A percentile compares a stretch with the other conserved stretches of the same genome.
Conservation (phyloP, 1,140 invertebrate genomes). For the Eulimnadia texana region DNA sequence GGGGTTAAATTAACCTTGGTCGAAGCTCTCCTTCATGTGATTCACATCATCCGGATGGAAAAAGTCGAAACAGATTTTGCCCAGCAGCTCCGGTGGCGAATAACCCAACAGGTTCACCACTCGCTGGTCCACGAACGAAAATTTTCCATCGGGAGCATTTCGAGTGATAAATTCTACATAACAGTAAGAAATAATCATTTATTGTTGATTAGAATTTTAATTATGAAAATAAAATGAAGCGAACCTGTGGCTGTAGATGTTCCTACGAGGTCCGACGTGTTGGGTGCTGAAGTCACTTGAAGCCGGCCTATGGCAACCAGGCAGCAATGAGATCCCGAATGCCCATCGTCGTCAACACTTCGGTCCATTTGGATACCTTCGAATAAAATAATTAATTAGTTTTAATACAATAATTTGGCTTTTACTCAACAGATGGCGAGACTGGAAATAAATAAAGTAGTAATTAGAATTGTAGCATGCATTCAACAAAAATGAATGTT, state of each 20-base stretch:
- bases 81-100: conserved; percentile 80
- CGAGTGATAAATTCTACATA: conserved; percentile 79
- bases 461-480: too few relatives aligned
- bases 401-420: too few relatives aligned
- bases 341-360: conserved; percentile 51
- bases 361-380: conserved; percentile 60
- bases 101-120: conserved; percentile 82
- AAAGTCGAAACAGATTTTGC: conserved; percentile 90
- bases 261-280: conserved; percentile 70
- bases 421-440: too few relatives aligned
- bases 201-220: background rate
- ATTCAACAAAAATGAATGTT: too few relatives aligned
- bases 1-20: conserved; percentile 42
- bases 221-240: background rate
- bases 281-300: conserved; percentile 89
- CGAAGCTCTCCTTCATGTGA: conserved; percentile 95
- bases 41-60: conserved; percentile 90
- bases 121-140: conserved; percentile 93
- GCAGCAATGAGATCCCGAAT: conserved; percentile 69
- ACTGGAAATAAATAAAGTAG: too few relatives aligned
- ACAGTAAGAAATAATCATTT: conserved; percentile 3
- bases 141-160: conserved; percentile 87
- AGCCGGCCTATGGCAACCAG: conserved; percentile 93
- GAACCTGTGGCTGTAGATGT: conserved; percentile 54
- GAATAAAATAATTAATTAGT: background rate